Evolutionary conservation across 2,797 vertebrate genomes (phyloP).

Genomic region (Pygocentrus nattereri): DNA sequence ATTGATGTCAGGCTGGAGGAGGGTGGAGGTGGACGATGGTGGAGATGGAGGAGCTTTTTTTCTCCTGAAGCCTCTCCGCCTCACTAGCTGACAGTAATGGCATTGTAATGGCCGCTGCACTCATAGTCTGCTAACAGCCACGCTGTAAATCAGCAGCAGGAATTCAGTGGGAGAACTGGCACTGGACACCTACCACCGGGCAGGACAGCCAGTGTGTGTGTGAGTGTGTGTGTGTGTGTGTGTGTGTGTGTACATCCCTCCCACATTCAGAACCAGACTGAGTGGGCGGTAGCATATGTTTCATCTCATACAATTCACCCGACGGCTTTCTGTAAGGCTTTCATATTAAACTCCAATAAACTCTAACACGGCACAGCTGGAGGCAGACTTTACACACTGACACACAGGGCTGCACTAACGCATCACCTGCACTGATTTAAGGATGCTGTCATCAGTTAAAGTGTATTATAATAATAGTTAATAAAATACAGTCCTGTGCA

Average conservation of each 20-base stretch:
- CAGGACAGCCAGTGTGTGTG: conserved; percentile 19
- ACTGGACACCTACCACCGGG: conserved; percentile 46
- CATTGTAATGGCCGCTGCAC: conserved; percentile 67
- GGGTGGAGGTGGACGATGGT: conserved; percentile 26
- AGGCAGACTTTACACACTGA: conserved; percentile 17
- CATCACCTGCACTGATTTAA: neutral
- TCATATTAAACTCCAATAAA: conserved; percentile 40
- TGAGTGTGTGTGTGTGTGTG: neutral
- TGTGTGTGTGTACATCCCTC: conserved; percentile 26
- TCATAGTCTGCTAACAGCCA: conserved; percentile 49
- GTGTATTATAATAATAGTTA: neutral
- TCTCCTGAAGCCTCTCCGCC: conserved; percentile 50
- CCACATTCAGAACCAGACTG: conserved; percentile 44
- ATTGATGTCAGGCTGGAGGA: neutral
- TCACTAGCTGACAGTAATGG: conserved; percentile 73
- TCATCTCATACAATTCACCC: conserved; percentile 44
- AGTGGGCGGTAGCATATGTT: conserved; percentile 60
- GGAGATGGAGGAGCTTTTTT: conserved; percentile 29
- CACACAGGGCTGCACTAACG: conserved; percentile 16
- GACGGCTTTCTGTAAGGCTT: conserved; percentile 39
- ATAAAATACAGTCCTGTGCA: too few species aligned
- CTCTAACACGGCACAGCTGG: conserved; percentile 35
- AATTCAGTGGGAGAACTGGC: conserved; percentile 62
- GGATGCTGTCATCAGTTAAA: neutral
- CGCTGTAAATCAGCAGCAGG: conserved; percentile 62